Evolutionary conservation across 2,113 vertebrate species (phyloP), one percentile per base, ranked within the genome.

Genomic region (Murina feae): DNA sequence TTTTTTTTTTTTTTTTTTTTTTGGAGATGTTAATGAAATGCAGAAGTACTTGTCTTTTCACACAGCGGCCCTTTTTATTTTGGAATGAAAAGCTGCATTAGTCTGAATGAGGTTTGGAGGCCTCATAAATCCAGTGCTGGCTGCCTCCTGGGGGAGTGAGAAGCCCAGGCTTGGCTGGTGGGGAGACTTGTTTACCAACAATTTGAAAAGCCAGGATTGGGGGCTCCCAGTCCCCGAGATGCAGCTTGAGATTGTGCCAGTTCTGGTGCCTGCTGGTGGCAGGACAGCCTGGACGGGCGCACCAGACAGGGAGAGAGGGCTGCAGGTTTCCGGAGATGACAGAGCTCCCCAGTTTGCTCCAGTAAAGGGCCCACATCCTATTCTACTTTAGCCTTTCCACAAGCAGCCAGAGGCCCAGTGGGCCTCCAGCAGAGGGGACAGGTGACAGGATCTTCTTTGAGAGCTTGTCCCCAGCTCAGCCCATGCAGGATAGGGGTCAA

Each of bases 21-120:
- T 97, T 88, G 71, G 66, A 37, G 88, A 96, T 96, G 97, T 96
- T 95, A 97, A 98, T 97, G 97, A 97, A 97, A 97, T 96, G 95
- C 92, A 7, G 86, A 95, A 92, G 89, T 49, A 53, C 71, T 97
- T 96, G 93, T 92, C 96, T 84, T 94, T 94, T 98, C 97, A 95
- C 95, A 96, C 93, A 87, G 83, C 92, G 81, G 95, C 81, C 90
- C 96, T 95, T 97, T 97, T 94, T 93, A 94, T 92, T 97, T n/a
- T 28, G 95, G 97, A 97, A 93, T 90, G 87, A 96, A 95, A 96
- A 95, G 94, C 32, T 93, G 95, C 93, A 88, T 96, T 97, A 97
- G 97, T 97, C 97, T 94, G 90, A 94, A 84, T 47, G 93, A 84
- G 75, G 87, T 96, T 89, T 30, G 85, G 96, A 96, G 93, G 86